These are phyloP conservation scores for Trachelus iudaicus DNA, from an alignment of 2,888 invertebrate species.

Conservation along the genomic window DNA sequence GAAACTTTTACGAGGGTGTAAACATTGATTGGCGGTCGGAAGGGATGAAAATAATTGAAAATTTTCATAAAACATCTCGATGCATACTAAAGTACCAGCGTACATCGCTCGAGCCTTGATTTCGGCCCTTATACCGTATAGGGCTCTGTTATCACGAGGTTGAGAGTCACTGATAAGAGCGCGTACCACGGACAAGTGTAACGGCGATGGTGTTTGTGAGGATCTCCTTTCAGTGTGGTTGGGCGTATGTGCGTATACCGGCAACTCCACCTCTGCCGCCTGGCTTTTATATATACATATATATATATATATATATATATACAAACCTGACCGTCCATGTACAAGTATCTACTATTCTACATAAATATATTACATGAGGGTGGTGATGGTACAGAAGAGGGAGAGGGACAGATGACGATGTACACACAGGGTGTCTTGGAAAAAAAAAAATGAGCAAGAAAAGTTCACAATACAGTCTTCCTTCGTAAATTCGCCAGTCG, in stretches of 20 bases:
- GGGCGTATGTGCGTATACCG: slow-evolving; percentile 44
- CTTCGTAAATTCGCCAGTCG: background rate
- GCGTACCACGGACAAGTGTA: slow-evolving; percentile 56
- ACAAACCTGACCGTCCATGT: slow-evolving; percentile 43
- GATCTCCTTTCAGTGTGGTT: slow-evolving; percentile 5
- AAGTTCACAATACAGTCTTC: slow-evolving; percentile 9
- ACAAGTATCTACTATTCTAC: slow-evolving; percentile 42
- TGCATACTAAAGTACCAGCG: slow-evolving; percentile 50
- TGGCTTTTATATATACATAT: slow-evolving; percentile 6
- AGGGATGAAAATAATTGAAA: slow-evolving; percentile 46
- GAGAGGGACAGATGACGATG: slow-evolving; percentile 25
- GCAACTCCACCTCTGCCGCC: slow-evolving; percentile 30
- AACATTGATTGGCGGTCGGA: background rate
- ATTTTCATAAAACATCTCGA: slow-evolving; percentile 50
- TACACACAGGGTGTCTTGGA: slow-evolving; percentile 44
- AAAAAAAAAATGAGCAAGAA: slow-evolving; percentile 39
- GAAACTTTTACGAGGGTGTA: background rate
- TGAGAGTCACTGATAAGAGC: slow-evolving; percentile 54
- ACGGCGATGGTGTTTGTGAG: slow-evolving; percentile 26
- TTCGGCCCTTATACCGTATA: slow-evolving; percentile 37
- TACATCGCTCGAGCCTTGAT: slow-evolving; percentile 51
- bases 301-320: slow-evolving; percentile 9
- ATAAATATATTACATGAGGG: slow-evolving; percentile 52
- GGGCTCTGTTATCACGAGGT: background rate
- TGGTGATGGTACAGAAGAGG: background rate